These are phyloP conservation scores for Ploceus nigricollis DNA, from an alignment of 2,113 vertebrate genomes.

Conservation along the genomic window DNA sequence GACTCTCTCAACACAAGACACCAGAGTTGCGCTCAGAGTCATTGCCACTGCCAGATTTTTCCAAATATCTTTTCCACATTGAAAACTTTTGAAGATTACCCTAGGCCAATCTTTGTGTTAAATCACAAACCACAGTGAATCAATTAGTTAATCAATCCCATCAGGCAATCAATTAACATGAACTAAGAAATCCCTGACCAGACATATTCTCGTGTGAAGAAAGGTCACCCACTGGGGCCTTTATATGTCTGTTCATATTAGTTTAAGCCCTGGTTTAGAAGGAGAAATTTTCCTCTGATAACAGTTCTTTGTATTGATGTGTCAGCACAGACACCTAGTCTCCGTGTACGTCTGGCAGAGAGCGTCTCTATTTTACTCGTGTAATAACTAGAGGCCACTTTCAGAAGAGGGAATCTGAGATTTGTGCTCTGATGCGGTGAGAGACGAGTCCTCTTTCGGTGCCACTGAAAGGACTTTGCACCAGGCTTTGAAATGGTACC, in stretches of 20 bases:
- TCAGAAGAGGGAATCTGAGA: slow-evolving; percentile 27
- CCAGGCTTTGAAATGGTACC: not conserved
- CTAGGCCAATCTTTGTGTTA: not conserved
- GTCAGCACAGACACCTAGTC: slow-evolving; percentile 53
- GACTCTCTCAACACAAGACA: not conserved
- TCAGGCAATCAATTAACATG: slow-evolving; percentile 61
- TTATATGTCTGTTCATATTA: slow-evolving; percentile 41
- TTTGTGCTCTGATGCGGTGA: not conserved
- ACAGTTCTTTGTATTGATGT: slow-evolving; percentile 53
- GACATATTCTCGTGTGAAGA: not conserved
- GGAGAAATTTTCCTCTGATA: slow-evolving; percentile 51
- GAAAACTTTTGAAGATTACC: not conserved
- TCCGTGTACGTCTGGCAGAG: not conserved
- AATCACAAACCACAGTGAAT: slow-evolving; percentile 49
- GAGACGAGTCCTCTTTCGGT: not conserved
- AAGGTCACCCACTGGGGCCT: not conserved
- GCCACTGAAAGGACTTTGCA: not conserved
- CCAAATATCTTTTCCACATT: not conserved
- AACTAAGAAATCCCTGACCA: slow-evolving; percentile 53
- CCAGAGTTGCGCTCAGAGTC: accelerated
- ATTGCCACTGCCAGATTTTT: not conserved
- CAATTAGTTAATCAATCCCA: slow-evolving; percentile 60
- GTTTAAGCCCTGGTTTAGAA: slow-evolving; percentile 35
- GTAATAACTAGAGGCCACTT: slow-evolving; percentile 32
- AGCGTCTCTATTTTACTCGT: not conserved